Evolutionary conservation across 1,140 invertebrate genomes (phyloP).

Genomic region (Contarinia nasturtii): DNA sequence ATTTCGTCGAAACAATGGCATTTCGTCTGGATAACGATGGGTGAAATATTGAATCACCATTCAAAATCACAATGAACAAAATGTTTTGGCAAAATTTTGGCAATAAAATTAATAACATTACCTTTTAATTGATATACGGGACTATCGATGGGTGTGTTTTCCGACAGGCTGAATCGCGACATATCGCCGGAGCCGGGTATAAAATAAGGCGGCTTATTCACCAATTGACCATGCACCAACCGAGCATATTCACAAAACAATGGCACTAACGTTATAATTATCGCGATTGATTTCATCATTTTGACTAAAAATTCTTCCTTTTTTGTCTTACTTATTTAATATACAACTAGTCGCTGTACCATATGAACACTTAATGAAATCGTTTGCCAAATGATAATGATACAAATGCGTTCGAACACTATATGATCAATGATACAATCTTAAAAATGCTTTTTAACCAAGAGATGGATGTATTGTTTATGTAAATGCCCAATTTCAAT

Average conservation of each 20-base stretch:
- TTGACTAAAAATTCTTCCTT: not conserved
- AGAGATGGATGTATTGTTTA: too few species aligned
- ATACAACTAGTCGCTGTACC: not conserved
- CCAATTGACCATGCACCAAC: slow-evolving; percentile 12
- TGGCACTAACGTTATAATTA: not conserved
- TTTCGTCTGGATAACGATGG: too few species aligned
- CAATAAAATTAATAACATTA: slow-evolving; percentile 8
- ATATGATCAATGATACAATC: too few species aligned
- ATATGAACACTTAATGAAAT: not conserved
- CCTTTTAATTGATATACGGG: slow-evolving; percentile 55
- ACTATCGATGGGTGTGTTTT: slow-evolving; percentile 53
- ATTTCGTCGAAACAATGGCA: too few species aligned
- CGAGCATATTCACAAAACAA: not conserved
- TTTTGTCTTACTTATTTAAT: not conserved
- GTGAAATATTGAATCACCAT: too few species aligned
- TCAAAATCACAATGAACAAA: too few species aligned
- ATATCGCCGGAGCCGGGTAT: slow-evolving; percentile 53
- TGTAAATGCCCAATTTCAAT: too few species aligned
- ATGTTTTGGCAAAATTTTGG: too few species aligned
- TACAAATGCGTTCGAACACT: too few species aligned
- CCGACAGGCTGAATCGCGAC: slow-evolving; percentile 49
- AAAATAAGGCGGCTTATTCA: slow-evolving; percentile 55
- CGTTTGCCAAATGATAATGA: not conserved
- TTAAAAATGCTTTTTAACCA: too few species aligned
- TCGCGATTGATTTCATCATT: not conserved